These are phyloP conservation scores for Temnothorax rugatulus DNA, from an alignment of 2,888 invertebrate genomes.

Conservation along the genomic window DNA sequence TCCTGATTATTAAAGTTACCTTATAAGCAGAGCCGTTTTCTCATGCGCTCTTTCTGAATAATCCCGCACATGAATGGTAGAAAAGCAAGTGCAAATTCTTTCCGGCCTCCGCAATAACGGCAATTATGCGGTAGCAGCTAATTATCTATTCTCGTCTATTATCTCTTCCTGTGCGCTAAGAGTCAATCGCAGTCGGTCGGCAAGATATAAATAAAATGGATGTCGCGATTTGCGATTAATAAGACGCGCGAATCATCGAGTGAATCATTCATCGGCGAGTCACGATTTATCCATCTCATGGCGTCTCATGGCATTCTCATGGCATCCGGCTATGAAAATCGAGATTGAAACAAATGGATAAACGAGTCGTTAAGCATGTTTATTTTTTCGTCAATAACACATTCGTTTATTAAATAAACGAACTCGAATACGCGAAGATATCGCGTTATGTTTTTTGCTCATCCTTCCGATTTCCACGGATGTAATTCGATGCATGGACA, in stretches of 20 bases:
- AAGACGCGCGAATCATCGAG: conserved; percentile 9
- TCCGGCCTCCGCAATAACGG: background rate
- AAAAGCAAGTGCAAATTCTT: background rate
- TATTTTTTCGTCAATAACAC: too few relatives aligned
- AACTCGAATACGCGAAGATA: background rate
- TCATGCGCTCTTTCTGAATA: background rate
- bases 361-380: background rate
- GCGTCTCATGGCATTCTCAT: too few relatives aligned
- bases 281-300: conserved; percentile 16
- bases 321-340: conserved; percentile 2
- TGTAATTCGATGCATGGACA: conserved; percentile 14
- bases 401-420: background rate
- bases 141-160: conserved; percentile 10
- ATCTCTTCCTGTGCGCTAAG: background rate
- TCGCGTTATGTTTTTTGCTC: background rate
- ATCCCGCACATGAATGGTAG: background rate
- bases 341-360: background rate
- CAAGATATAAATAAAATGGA: background rate
- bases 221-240: conserved; percentile 18
- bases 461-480: background rate
- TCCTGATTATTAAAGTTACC: background rate
- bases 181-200: background rate
- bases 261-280: conserved; percentile 18
- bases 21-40: background rate
- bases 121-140: background rate